Percentiles rank a stretch among this genome's conserved stretches.
Conservation (phyloP, 1,140 invertebrate species). For the Microplitis mediator region DNA sequence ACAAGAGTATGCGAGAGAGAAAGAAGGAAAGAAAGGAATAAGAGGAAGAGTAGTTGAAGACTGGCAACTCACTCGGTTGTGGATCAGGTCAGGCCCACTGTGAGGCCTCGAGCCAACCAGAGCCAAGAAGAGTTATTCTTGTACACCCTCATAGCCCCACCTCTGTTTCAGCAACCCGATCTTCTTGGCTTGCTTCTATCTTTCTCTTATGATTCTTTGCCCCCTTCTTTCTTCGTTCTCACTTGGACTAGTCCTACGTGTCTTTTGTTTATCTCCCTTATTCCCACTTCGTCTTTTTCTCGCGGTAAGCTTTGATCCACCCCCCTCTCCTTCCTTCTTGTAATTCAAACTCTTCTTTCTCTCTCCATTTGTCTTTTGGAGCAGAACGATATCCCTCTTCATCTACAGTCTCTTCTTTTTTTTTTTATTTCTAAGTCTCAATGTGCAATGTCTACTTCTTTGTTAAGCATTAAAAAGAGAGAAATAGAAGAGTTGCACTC, state of each 20-base stretch:
- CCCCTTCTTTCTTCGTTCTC: constrained; percentile 19
- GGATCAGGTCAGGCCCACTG: constrained; percentile 58
- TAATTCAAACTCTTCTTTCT: constrained; percentile 38
- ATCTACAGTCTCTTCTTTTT: constrained; percentile 9
- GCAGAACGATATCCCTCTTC: constrained; percentile 28
- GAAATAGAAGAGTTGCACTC: not conserved
- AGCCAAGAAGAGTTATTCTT: constrained; percentile 55
- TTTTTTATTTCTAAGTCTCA: constrained; percentile 9
- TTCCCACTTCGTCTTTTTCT: constrained; percentile 32
- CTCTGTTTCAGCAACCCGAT: constrained; percentile 46
- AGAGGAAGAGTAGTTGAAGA: not conserved
- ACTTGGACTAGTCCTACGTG: constrained; percentile 15
- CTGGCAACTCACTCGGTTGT: constrained; percentile 33
- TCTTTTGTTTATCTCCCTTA: constrained; percentile 20
- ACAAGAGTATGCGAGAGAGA: constrained; percentile 35
- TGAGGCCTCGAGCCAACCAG: constrained; percentile 59
- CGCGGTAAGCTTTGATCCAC: constrained; percentile 5
- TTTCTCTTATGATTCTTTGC: not conserved
- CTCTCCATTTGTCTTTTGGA: constrained; percentile 23
- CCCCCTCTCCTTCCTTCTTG: constrained; percentile 19
- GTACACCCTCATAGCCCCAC: constrained; percentile 58
- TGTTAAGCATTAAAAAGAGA: not conserved
- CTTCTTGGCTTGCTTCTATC: constrained; percentile 13
- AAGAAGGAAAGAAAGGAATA: constrained; percentile 35
- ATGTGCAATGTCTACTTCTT: constrained; percentile 20